phyloP scores from a whole-genome alignment of 2,888 invertebrate species.

The Flabesymbios commensalis region DNA sequence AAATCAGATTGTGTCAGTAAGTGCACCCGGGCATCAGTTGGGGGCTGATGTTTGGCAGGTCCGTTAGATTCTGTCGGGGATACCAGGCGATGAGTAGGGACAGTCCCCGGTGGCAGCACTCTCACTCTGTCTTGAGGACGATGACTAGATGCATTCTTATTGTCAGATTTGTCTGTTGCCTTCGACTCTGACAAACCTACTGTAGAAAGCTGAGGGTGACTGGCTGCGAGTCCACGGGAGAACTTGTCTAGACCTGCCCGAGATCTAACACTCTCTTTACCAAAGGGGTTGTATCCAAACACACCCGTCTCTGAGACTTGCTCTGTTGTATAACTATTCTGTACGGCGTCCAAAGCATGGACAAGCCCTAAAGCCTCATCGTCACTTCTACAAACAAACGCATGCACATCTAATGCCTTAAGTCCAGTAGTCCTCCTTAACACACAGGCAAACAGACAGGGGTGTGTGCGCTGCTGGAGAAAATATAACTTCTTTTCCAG shows the following conservation, averaged over 20 bases:
- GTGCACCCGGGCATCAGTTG: too few relatives aligned
- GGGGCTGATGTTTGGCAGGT: too few relatives aligned
- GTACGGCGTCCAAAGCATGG: constrained; percentile 16
- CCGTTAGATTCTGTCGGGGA: too few relatives aligned
- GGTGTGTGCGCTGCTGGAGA: constrained; percentile 88
- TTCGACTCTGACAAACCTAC: too few relatives aligned
- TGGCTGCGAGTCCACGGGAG: too few relatives aligned
- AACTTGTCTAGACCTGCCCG: constrained; percentile 2
- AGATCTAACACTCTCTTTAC: constrained; percentile 6
- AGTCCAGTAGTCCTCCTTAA: constrained; percentile 93
- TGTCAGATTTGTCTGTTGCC: too few relatives aligned
- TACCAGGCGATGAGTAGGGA: too few relatives aligned
- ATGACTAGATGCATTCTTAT: too few relatives aligned
- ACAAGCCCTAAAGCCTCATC: constrained; percentile 34
- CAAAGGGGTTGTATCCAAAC: constrained; percentile 28
- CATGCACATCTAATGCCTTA: constrained; percentile 97
- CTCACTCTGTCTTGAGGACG: too few relatives aligned
- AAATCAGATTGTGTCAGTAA: too few relatives aligned
- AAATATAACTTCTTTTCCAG: constrained; percentile 95
- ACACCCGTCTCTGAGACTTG: constrained; percentile 22
- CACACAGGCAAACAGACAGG: constrained; percentile 95
- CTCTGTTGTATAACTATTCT: constrained; percentile 15
- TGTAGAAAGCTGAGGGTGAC: too few relatives aligned
- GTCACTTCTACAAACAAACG: constrained; percentile 84
- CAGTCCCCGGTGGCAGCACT: too few relatives aligned